These are phyloP conservation scores for Characodon lateralis DNA, from an alignment of 2,797 vertebrate genomes.

Conservation along the genomic window DNA sequence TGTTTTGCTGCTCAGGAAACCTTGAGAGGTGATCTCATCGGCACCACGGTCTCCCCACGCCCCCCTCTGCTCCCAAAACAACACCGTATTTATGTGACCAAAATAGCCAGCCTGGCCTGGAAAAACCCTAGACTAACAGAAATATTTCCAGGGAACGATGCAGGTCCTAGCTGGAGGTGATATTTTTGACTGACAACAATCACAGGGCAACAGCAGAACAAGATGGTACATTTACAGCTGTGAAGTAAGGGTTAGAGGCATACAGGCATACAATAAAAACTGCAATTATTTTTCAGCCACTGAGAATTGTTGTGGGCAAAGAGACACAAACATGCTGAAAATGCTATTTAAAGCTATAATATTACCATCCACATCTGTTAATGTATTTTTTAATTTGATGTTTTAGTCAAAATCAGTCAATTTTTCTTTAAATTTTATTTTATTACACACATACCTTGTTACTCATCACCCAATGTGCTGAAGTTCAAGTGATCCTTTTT, in stretches of 20 bases:
- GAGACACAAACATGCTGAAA: background rate
- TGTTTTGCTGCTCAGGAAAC: conserved; percentile 71
- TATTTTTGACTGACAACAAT: conserved; percentile 67
- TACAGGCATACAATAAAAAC: conserved; percentile 35
- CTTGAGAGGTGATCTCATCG: conserved; percentile 77
- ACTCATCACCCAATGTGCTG: background rate
- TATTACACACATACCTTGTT: background rate
- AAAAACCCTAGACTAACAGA: conserved; percentile 80
- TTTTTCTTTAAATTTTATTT: background rate
- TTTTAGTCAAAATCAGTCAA: background rate
- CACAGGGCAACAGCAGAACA: conserved; percentile 41
- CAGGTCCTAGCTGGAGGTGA: conserved; percentile 65
- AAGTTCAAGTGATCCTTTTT: background rate
- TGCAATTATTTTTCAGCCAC: conserved; percentile 21
- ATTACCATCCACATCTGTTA: background rate
- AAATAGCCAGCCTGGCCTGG: conserved; percentile 81
- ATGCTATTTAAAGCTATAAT: background rate
- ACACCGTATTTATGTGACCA: conserved; percentile 82
- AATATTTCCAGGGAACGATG: conserved; percentile 75
- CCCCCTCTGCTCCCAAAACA: conserved; percentile 73
- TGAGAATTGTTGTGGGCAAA: conserved; percentile 20
- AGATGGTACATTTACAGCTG: conserved; percentile 34
- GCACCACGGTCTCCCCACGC: conserved; percentile 61
- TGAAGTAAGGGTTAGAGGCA: conserved; percentile 33
- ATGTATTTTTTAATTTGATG: background rate